phyloP scores from a whole-genome alignment of 2,113 vertebrate species.

The Ifrita kowaldi region DNA sequence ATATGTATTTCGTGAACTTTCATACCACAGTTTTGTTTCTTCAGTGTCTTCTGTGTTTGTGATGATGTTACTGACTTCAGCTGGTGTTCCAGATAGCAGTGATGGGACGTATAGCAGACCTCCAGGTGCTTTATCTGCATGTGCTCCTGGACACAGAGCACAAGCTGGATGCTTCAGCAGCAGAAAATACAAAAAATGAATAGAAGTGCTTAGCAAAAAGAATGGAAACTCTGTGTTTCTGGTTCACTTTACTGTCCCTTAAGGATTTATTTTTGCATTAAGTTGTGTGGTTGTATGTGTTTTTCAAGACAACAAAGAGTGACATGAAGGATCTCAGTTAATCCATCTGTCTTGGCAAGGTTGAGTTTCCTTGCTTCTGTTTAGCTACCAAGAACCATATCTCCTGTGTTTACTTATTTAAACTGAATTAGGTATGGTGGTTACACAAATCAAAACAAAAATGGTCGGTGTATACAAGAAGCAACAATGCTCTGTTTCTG shows the following conservation, averaged over 20 bases:
- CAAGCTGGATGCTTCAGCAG: not conserved
- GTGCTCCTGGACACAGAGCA: accelerated
- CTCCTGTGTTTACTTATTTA: not conserved
- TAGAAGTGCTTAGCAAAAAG: not conserved
- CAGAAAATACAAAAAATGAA: not conserved
- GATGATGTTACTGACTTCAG: not conserved
- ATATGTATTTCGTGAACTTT: not conserved
- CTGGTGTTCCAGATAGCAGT: not conserved
- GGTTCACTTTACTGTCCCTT: not conserved
- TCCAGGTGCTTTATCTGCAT: not conserved
- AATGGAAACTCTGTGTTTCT: not conserved
- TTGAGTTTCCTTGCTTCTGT: not conserved
- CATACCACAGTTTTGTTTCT: not conserved
- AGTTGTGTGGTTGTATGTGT: not conserved
- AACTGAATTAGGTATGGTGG: not conserved
- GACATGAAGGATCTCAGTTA: not conserved
- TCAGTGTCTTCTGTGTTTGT: not conserved
- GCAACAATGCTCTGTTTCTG: not conserved
- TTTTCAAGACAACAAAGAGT: not conserved
- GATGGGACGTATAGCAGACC: not conserved
- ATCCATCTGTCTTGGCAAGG: not conserved
- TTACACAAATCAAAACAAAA: not conserved
- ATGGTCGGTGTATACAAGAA: not conserved
- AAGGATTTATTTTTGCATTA: not conserved
- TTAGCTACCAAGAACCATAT: not conserved